Base-by-base conservation (phyloP, 2,797 vertebrate species). In the Melanotaenia parkinsoni region DNA sequence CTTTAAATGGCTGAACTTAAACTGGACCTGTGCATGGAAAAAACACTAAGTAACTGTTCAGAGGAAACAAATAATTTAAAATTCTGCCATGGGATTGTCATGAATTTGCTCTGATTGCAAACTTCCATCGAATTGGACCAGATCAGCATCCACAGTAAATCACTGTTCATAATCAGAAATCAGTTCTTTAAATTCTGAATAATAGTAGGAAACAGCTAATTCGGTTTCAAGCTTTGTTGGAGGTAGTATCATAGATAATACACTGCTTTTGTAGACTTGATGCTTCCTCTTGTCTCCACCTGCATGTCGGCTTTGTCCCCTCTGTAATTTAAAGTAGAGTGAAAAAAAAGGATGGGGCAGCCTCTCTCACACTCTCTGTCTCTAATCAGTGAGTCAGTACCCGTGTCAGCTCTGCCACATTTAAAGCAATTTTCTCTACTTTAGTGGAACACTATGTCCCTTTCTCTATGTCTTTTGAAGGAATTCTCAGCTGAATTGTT, bases 341-440 rank as follows among this genome's bases (percentile, higher is more conserved):
- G 28, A 50, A 69, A 22, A 64, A 28, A 35, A 68, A 60, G 24
- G 24, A 69, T 1, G 10, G 7, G 74, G 64, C 51, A 37, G 59
- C 45, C 65, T 77, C 63, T 61, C 62, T 76, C 67, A 85, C 63
- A 47, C 32, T 62, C 10, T 45, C 67, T 43, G 57, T 18, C 59
- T 69, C 61, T 45, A 62, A 57, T 60, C 70, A 81, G 80, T 80
- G 68, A 79, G 70, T 81, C 32, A 38, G 72, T 63, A 56, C 16
- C 47, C 11, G 5, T 61, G 53, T 72, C 69, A 62, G 64, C 79
- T 45, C 43, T 24, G 71, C 58, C 50, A 58, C 59, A 67, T 73
- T 74, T 66, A 62, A 73, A 75, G 66, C 71, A 82, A 77, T 51
- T 77, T 72, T 58, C 64, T 62, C n/a, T 40, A 35, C 69, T 65